Evolutionary conservation across 1,140 invertebrate species (phyloP), one percentile per base, ranked within the genome.

Genomic region (Mamestra configurata): DNA sequence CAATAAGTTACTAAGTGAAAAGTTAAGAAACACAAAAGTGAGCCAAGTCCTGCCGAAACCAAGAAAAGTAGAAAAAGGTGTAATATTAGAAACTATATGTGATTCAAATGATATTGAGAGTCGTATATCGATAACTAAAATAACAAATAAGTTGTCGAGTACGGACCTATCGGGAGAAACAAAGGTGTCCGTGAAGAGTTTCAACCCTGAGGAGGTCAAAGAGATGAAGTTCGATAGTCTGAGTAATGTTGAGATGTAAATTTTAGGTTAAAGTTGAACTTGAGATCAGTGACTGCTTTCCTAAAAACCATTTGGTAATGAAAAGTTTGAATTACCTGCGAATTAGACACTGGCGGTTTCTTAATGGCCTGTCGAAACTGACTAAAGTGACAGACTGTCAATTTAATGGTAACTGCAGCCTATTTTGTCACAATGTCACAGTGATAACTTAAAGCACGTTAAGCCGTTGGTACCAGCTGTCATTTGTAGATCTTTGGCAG

Each of bases 121-220:
- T 83, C 93, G 91, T 75, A 95, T 95, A 85, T 93, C 94, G 1
- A 95, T 95, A 77, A 95, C 93, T 0, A 95, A 95, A 84, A 95
- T 95, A 57, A 94, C 93, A 0, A 95, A 95, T 81, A 95, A 95
- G 80, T 66, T 95, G 1, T 95, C 92, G 13, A 92, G 84, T 81
- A 93, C 93, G 7, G 93, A 94, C 53, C 51, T 95, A 7, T 86
- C 87, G 4, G 89, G 89, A 7, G 89, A 87, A 4, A 84, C 79
- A 0, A 90, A 87, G 22, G 90, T 95, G 0, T 90, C 92, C 0
- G 92, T 95, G 1, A 94, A 91, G 78, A 95, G 93, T 75, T 93
- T 93, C 46, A 91, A 82, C 46, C 90, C 92, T 0, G 91, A 94
- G 35, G 91, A 95, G 46, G 89, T 92, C 5, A 93, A 93, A 70